Conservation (phyloP, 2,888 invertebrate genomes). For the Diaprepes abbreviatus region DNA sequence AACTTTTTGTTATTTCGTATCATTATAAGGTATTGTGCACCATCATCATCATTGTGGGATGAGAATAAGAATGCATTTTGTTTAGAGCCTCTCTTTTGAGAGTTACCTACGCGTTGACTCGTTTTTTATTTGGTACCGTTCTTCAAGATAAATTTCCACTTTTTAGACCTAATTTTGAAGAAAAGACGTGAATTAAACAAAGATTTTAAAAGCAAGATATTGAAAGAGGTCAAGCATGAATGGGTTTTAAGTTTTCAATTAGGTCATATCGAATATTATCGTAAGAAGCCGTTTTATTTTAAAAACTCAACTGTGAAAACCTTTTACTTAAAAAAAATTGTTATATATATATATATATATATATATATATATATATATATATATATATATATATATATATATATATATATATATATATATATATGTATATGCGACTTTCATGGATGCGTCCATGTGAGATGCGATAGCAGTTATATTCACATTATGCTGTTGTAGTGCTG, state of each 20-base stretch:
- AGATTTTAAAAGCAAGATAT: background rate
- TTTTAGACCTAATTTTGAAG: slow-evolving; percentile 23
- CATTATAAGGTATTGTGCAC: slow-evolving; percentile 39
- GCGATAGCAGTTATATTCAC: no score
- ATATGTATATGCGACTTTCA: no score
- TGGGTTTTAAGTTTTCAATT: background rate
- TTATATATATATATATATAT: no score
- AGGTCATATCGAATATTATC: no score
- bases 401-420: no score
- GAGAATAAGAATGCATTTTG: slow-evolving; percentile 40
- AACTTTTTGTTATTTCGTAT: slow-evolving; percentile 27
- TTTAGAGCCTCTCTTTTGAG: slow-evolving; percentile 29
- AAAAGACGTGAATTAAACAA: background rate
- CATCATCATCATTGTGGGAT: slow-evolving; percentile 46
- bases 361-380: no score
- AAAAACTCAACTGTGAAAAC: no score
- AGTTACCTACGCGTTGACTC: background rate
- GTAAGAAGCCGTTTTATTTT: background rate
- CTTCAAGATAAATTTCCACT: slow-evolving; percentile 40
- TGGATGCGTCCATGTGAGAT: no score
- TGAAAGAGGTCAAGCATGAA: background rate
- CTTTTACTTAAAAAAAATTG: no score
- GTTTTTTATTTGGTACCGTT: slow-evolving; percentile 30
- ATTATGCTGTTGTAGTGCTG: no score
- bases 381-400: no score